These are phyloP conservation scores for Ptychoptera albimana DNA, from an alignment of 2,888 invertebrate genomes.

Conservation along the genomic window DNA sequence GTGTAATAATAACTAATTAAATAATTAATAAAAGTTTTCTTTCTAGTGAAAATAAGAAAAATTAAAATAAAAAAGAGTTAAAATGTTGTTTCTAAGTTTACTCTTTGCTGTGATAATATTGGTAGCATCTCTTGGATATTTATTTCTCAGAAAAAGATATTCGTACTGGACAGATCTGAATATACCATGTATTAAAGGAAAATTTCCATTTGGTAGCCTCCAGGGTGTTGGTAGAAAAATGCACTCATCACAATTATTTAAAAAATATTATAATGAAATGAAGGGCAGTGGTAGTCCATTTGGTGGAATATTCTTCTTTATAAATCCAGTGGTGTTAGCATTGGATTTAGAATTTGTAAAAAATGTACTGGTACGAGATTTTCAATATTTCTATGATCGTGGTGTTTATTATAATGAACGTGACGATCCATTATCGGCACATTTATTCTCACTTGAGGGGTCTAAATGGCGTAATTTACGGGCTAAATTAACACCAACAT, in stretches of 20 bases:
- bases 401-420: conserved; percentile 20
- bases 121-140: background rate
- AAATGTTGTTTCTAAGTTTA: no score
- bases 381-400: conserved; percentile 24
- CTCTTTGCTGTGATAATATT: no score
- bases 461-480: conserved; percentile 32
- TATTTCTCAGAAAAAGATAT: conserved; percentile 7
- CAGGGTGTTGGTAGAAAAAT: conserved; percentile 3
- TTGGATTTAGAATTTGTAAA: conserved; percentile 22
- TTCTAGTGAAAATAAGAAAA: no score
- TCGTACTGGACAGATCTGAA: conserved; percentile 10
- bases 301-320: conserved; percentile 19
- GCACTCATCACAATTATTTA: conserved; percentile 14
- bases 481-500: conserved; percentile 30
- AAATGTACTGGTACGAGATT: conserved; percentile 23
- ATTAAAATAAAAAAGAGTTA: no score
- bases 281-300: conserved; percentile 16
- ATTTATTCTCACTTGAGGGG: conserved; percentile 24
- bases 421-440: conserved; percentile 22
- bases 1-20: no score
- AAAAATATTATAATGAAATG: conserved; percentile 17
- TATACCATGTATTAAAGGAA: conserved; percentile 11
- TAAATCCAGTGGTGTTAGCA: conserved; percentile 14
- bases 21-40: no score
- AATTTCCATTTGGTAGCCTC: conserved; percentile 17